A percentile compares a stretch with the other conserved stretches of the same genome.
phyloP scores from a whole-genome alignment of 2,797 vertebrate genomes.

The Pitangus sulphuratus region DNA sequence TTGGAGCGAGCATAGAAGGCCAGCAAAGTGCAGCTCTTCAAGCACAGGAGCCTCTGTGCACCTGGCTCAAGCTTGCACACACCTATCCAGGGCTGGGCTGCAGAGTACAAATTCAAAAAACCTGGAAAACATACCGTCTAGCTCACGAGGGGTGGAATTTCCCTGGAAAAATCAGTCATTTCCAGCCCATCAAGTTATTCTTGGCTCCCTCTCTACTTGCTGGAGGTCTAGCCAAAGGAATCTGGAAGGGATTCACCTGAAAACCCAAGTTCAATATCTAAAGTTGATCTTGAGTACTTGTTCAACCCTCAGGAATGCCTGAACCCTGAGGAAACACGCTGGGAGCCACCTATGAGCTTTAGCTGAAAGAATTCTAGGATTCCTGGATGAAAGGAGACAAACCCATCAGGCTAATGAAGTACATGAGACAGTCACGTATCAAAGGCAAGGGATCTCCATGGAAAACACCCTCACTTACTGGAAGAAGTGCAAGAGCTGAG shows the following conservation, averaged over 20 bases:
- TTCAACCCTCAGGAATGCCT: background rate
- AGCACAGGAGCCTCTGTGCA: background rate
- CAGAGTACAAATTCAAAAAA: background rate
- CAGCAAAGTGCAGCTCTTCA: background rate
- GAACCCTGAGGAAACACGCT: background rate
- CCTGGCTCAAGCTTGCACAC: background rate
- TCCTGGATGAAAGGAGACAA: background rate
- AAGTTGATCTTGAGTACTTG: background rate
- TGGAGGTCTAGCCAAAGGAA: background rate
- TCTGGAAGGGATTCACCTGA: background rate
- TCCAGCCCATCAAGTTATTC: background rate
- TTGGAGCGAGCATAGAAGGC: background rate
- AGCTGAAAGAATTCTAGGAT: background rate
- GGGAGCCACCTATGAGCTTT: background rate
- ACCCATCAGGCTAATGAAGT: background rate
- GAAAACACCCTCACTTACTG: background rate
- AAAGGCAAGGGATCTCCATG: background rate
- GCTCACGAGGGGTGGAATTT: background rate
- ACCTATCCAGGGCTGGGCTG: background rate
- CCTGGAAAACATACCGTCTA: rapidly evolving
- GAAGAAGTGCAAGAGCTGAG: background rate
- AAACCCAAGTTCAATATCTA: background rate
- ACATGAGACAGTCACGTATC: background rate
- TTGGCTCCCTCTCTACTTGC: background rate
- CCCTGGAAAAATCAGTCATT: background rate